A percentile compares a stretch with the other conserved stretches of the same genome.
These are phyloP conservation scores for Onthophagus sagittarius DNA, from an alignment of 2,888 invertebrate species.

Conservation along the genomic window DNA sequence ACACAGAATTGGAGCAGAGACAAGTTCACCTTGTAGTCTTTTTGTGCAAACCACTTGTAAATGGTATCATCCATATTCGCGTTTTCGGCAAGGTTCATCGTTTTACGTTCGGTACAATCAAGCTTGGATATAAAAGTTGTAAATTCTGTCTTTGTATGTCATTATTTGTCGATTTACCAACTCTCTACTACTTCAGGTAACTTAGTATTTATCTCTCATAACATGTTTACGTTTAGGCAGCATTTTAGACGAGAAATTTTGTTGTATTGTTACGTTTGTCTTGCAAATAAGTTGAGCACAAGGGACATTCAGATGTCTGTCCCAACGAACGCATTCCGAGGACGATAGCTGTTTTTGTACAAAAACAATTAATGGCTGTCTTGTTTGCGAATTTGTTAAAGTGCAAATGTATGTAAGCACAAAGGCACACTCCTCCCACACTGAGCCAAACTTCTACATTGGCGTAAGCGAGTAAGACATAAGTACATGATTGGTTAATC, in stretches of 20 bases:
- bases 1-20: conserved; percentile 25
- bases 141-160: conserved; percentile 12
- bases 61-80: conserved; percentile 17
- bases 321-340: too few relatives aligned
- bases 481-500: not conserved
- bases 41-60: conserved; percentile 23
- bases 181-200: conserved; percentile 13
- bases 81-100: conserved; percentile 16
- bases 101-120: conserved; percentile 16
- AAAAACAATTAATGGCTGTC: too few relatives aligned
- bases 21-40: conserved; percentile 22
- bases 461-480: too few relatives aligned
- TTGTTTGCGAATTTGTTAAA: too few relatives aligned
- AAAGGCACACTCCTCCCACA: too few relatives aligned
- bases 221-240: conserved; percentile 15
- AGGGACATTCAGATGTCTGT: too few relatives aligned
- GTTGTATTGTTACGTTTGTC: too few relatives aligned
- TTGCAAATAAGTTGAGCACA: too few relatives aligned
- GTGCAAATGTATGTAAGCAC: too few relatives aligned
- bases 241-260: conserved; percentile 3
- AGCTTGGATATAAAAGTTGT: conserved; percentile 13
- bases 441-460: too few relatives aligned
- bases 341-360: too few relatives aligned
- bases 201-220: conserved; percentile 12
- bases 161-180: conserved; percentile 13